Base-by-base conservation (phyloP, 2,888 invertebrate genomes). In the Apomyelois bistriatella region DNA sequence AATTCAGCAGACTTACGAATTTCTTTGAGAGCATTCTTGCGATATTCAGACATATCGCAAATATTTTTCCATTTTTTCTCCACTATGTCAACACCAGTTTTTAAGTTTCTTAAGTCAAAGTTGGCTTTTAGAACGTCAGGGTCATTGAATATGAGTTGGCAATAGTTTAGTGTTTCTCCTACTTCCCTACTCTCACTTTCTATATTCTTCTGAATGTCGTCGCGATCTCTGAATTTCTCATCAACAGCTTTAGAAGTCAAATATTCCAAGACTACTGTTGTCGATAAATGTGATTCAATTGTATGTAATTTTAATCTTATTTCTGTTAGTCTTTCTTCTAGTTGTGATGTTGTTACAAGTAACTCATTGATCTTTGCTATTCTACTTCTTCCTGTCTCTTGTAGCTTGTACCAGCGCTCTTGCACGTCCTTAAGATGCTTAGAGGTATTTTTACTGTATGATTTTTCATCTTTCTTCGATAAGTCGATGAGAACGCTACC, bases 11-110 rank as follows among this genome's bases (percentile, higher is more conserved):
- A 91, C 74, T 95, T 95, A 3, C 85, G 82, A 9, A 87, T 72
- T 55, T 90, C 88, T 53, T 80, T 84, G 1, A 90, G 72, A 0
- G 81, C 72, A 7, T 68, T 77, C 61, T 88, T 89, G 1, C 94
- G 91, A 53, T 94, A 94, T 5, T 94, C 93, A 0, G 95, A 95
- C 71, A 93, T 91, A 1, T 93, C 92, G 69, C 96, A 96, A 1
- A 96, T 93, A 41, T 92, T 91, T 66, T 94, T 95, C 96, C 96
- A 96, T 58, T 96, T 92, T 70, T 93, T 93, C 66, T 96, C 96
- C 9, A 96, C 85, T 54, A 93, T 93, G 50, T 94, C 93, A 49
- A 94, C 92, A 0, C 94, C 94, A 0, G 88, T 86, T 28, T 92
- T 93, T 9, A 96, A 87, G 50, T 93, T 92, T 36, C 94, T 93